Conservation (phyloP, 2,888 invertebrate species). For the Platycnemis pennipes region DNA sequence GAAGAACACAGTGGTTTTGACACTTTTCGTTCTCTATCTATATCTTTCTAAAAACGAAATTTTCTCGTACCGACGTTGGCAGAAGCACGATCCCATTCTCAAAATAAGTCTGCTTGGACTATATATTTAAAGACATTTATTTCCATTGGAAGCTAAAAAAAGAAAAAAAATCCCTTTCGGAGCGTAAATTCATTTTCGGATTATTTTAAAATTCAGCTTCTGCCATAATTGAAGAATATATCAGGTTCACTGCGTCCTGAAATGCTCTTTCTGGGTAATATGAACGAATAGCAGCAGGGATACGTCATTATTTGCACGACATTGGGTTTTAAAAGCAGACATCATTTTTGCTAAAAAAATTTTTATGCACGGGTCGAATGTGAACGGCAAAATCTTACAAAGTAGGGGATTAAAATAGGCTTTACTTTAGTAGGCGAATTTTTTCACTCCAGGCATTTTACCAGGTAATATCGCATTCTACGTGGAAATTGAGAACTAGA, state of each 20-base stretch:
- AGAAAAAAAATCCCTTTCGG: neutral
- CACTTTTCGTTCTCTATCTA: too few species aligned
- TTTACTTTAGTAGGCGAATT: neutral
- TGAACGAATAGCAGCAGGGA: neutral
- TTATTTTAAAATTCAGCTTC: neutral
- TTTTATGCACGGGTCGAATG: neutral
- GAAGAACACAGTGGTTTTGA: too few species aligned
- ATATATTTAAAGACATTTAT: neutral
- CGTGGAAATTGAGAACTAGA: neutral
- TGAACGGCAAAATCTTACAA: neutral
- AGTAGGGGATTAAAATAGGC: neutral
- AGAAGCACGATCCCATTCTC: neutral
- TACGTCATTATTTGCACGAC: neutral
- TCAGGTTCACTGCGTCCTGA: neutral
- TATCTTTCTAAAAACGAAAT: neutral
- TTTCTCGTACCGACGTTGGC: too few species aligned
- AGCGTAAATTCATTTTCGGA: neutral
- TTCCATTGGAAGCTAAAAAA: neutral
- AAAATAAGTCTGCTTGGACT: neutral
- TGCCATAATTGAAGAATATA: neutral
- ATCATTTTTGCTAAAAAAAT: neutral
- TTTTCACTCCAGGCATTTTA: neutral
- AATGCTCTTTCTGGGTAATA: neutral
- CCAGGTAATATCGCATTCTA: neutral
- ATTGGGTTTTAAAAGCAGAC: neutral